Conservation (phyloP, 2,797 vertebrate species). For the Melanotaenia nigrans region DNA sequence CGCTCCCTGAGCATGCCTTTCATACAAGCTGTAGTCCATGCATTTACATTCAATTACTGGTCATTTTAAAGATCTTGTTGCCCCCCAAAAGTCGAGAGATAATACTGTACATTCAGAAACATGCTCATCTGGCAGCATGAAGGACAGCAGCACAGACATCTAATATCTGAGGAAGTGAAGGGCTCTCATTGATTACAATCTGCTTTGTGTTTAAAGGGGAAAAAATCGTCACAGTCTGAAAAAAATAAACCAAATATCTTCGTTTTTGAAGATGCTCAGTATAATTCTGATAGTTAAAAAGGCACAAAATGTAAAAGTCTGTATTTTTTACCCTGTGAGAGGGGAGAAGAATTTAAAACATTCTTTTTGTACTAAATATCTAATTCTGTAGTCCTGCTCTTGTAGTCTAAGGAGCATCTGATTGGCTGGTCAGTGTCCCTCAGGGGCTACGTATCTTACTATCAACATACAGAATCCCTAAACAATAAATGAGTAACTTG, state of each 20-base stretch:
- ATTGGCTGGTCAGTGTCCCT: slow-evolving; percentile 67
- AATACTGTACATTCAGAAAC: slow-evolving; percentile 25
- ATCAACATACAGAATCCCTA: not conserved
- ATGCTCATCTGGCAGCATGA: slow-evolving; percentile 39
- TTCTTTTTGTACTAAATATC: not conserved
- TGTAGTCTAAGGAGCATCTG: slow-evolving; percentile 36
- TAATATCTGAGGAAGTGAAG: not conserved
- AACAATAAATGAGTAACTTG: not conserved
- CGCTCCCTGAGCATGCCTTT: slow-evolving; percentile 64
- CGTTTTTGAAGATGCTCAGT: not conserved
- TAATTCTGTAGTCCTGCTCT: too few species aligned
- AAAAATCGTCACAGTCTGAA: not conserved
- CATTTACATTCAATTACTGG: slow-evolving; percentile 39
- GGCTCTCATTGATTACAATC: not conserved
- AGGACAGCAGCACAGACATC: slow-evolving; percentile 18
- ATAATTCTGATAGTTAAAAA: slow-evolving; percentile 29
- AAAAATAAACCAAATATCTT: slow-evolving; percentile 2
- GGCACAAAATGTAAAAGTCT: slow-evolving; percentile 38
- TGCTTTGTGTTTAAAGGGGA: not conserved
- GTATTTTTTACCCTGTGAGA: not conserved
- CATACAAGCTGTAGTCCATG: slow-evolving; percentile 57
- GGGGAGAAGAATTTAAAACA: not conserved
- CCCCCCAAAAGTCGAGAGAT: not conserved
- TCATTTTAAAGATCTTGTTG: not conserved
- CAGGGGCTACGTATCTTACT: not conserved